Percentiles rank a stretch among this genome's conserved stretches.
These are phyloP conservation scores for Elephantulus edwardii DNA, from an alignment of 2,113 vertebrate species.

Conservation along the genomic window DNA sequence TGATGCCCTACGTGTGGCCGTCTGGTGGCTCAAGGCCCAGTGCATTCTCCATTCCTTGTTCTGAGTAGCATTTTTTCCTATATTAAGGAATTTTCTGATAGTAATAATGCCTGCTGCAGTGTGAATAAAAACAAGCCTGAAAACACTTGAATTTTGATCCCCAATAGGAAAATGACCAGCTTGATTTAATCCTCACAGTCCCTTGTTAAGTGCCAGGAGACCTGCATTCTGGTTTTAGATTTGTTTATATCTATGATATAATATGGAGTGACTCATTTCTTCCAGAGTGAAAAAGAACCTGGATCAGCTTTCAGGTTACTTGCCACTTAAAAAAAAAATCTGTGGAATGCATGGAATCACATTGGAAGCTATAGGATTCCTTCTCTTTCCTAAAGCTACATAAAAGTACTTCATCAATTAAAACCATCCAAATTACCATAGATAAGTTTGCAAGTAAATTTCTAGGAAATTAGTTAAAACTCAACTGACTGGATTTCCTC, in stretches of 20 bases:
- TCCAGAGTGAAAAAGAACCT: not conserved
- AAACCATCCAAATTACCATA: not conserved
- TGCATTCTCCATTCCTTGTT: not conserved
- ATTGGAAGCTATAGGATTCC: not conserved
- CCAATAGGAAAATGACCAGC: not conserved
- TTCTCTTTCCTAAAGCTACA: not conserved
- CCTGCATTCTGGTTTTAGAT: not conserved
- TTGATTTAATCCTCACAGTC: not conserved
- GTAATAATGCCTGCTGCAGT: not conserved
- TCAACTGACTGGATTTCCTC: not conserved
- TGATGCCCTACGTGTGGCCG: not conserved
- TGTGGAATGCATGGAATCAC: not conserved
- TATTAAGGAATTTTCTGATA: not conserved
- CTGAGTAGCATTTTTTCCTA: not conserved
- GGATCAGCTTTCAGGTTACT: constrained; percentile 31
- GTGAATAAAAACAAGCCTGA: not conserved
- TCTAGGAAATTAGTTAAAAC: not conserved
- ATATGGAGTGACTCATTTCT: constrained; percentile 3
- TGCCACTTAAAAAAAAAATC: constrained; percentile 43
- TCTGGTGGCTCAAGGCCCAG: not conserved
- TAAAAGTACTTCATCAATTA: constrained; percentile 3
- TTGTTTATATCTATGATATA: not conserved
- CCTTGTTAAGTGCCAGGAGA: not conserved
- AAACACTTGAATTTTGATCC: not conserved
- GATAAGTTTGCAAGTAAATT: not conserved